Conservation (phyloP, 2,797 vertebrate species). For the Hipposideros larvatus region DNA sequence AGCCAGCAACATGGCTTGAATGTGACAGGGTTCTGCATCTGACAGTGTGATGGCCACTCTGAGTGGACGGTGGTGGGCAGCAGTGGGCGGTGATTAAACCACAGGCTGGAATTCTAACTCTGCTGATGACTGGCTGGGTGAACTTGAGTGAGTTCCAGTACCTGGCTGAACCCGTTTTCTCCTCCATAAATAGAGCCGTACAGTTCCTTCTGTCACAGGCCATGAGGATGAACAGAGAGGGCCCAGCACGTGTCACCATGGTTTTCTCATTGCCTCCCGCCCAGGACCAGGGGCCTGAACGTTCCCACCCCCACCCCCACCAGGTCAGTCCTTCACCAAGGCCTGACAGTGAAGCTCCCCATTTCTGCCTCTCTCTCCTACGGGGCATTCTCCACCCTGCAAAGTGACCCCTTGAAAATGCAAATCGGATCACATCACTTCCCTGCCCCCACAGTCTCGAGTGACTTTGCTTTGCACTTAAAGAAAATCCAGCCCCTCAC, state of each 20-base stretch:
- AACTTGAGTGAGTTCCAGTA: fast-evolving
- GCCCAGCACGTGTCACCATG: fast-evolving
- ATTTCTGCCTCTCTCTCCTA: fast-evolving
- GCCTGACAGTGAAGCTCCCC: neutral
- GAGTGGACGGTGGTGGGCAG: neutral
- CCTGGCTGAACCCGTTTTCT: neutral
- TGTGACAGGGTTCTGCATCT: neutral
- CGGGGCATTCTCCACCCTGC: neutral
- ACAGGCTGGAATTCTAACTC: neutral
- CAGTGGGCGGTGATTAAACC: fast-evolving
- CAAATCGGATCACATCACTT: neutral
- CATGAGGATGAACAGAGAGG: no score
- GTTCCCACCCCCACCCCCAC: fast-evolving
- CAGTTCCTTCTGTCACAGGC: fast-evolving
- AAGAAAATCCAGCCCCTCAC: neutral
- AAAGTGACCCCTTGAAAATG: neutral
- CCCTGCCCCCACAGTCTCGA: neutral
- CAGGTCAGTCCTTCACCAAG: neutral
- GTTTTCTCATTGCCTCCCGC: neutral
- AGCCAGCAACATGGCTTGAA: fast-evolving
- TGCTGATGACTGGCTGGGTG: fast-evolving
- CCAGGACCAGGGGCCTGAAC: neutral
- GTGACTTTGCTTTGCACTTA: neutral
- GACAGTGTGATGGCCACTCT: fast-evolving
- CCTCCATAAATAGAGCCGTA: neutral